phyloP scores from a whole-genome alignment of 2,797 vertebrate species.

The Alectoris magna region DNA sequence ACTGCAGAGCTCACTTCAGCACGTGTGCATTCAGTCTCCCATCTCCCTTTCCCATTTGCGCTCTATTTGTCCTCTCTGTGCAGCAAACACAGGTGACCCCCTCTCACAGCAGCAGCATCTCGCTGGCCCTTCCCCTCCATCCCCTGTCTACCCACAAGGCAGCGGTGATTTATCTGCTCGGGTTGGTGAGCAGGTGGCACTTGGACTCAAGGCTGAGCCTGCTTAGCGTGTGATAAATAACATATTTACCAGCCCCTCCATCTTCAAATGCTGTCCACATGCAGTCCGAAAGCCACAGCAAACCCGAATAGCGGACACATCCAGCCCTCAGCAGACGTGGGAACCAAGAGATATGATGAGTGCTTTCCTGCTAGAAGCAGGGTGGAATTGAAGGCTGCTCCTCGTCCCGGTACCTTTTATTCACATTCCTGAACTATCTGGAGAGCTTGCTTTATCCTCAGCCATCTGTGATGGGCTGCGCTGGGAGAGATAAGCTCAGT shows the following conservation, averaged over 20 bases:
- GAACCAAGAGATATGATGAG: constrained; percentile 16
- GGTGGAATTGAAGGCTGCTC: constrained; percentile 51
- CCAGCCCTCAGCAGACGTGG: constrained; percentile 21
- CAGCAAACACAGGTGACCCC: neutral
- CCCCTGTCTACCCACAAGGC: neutral
- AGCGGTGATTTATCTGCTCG: neutral
- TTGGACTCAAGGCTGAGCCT: constrained; percentile 23
- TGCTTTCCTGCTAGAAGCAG: constrained; percentile 48
- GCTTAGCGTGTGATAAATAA: constrained; percentile 38
- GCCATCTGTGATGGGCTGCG: constrained; percentile 75
- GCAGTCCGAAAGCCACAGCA: neutral
- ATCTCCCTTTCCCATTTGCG: neutral
- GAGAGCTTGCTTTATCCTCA: constrained; percentile 66
- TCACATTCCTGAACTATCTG: constrained; percentile 65
- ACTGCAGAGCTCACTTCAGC: accelerated
- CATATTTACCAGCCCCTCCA: constrained; percentile 25
- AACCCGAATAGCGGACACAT: constrained; percentile 38
- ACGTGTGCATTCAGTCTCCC: accelerated
- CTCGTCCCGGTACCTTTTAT: constrained; percentile 55
- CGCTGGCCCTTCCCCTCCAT: accelerated
- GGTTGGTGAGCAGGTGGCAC: constrained; percentile 38
- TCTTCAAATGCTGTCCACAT: constrained; percentile 3
- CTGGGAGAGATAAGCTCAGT: constrained; percentile 68
- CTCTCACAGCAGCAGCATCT: neutral
- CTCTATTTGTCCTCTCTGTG: neutral